Conservation (phyloP, 2,888 invertebrate species). For the Linnaemya tessellans region DNA sequence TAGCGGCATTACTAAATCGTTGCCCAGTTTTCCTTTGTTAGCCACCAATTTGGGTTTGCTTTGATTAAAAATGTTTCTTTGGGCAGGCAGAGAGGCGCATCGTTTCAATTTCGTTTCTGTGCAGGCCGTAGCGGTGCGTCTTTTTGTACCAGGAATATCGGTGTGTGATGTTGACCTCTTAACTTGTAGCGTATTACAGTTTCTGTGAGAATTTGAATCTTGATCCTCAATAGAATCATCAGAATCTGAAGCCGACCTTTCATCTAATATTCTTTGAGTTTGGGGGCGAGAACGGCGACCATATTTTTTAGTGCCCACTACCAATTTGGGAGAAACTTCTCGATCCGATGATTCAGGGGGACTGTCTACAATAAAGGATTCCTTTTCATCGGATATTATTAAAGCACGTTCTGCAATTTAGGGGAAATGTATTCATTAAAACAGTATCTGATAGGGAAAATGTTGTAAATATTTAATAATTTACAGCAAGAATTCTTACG, state of each 20-base stretch:
- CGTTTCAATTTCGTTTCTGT: conserved; percentile 84
- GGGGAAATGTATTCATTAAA: neutral
- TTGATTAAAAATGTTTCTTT: conserved; percentile 72
- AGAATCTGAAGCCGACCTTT: conserved; percentile 82
- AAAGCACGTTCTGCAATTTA: conserved; percentile 78
- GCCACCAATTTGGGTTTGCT: conserved; percentile 68
- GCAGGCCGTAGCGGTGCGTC: conserved; percentile 77
- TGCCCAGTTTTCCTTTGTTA: conserved; percentile 72
- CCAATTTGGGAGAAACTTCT: conserved; percentile 89
- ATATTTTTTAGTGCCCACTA: conserved; percentile 90
- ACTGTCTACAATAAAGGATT: conserved; percentile 75
- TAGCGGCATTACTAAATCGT: conserved; percentile 65
- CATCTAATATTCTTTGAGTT: conserved; percentile 79
- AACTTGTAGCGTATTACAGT: conserved; percentile 79
- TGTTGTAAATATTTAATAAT: neutral
- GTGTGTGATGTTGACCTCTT: conserved; percentile 85
- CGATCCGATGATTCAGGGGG: conserved; percentile 86
- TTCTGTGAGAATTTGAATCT: conserved; percentile 77
- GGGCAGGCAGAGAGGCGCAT: conserved; percentile 85
- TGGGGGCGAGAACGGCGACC: conserved; percentile 88
- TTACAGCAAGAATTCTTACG: conserved; percentile 74
- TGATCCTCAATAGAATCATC: conserved; percentile 80
- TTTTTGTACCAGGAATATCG: conserved; percentile 84
- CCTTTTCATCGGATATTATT: conserved; percentile 77
- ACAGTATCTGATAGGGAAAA: neutral